Percentiles rank a stretch among this genome's conserved stretches.
phyloP scores from a whole-genome alignment of 1,140 invertebrate species.

The Acromyrmex heyeri region DNA sequence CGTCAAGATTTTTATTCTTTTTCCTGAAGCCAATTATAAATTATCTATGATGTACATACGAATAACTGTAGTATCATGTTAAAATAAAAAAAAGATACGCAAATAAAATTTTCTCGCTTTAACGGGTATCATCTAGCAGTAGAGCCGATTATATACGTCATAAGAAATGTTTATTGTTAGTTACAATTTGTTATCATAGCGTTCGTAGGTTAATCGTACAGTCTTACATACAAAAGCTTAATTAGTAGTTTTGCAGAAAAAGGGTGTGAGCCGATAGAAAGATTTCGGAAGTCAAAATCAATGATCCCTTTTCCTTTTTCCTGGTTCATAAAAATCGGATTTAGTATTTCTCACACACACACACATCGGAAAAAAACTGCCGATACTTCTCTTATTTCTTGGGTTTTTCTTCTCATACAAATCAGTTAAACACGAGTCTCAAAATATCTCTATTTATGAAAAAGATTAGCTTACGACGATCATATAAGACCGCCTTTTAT shows the following conservation, averaged over 20 bases:
- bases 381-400: neutral
- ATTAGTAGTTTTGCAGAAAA: slow-evolving; percentile 53
- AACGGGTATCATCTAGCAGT: slow-evolving; percentile 17
- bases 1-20: neutral
- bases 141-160: slow-evolving; percentile 44
- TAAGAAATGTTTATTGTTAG: slow-evolving; percentile 65
- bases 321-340: slow-evolving; percentile 60
- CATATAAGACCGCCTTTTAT: slow-evolving; percentile 25
- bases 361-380: slow-evolving; percentile 1
- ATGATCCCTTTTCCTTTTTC: slow-evolving; percentile 43
- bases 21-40: neutral
- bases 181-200: slow-evolving; percentile 61
- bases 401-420: slow-evolving; percentile 26
- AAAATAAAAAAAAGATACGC: too few species aligned
- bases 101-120: neutral
- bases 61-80: neutral
- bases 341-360: slow-evolving; percentile 9
- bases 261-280: slow-evolving; percentile 43
- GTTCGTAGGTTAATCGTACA: slow-evolving; percentile 58
- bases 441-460: slow-evolving; percentile 57
- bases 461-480: slow-evolving; percentile 38
- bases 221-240: slow-evolving; percentile 69
- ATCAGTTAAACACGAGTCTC: slow-evolving; percentile 37
- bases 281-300: slow-evolving; percentile 45
- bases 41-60: neutral